Percentiles rank a stretch among this genome's conserved stretches.
These are phyloP conservation scores for Erynnis tages DNA, from an alignment of 2,888 invertebrate genomes.

Conservation along the genomic window DNA sequence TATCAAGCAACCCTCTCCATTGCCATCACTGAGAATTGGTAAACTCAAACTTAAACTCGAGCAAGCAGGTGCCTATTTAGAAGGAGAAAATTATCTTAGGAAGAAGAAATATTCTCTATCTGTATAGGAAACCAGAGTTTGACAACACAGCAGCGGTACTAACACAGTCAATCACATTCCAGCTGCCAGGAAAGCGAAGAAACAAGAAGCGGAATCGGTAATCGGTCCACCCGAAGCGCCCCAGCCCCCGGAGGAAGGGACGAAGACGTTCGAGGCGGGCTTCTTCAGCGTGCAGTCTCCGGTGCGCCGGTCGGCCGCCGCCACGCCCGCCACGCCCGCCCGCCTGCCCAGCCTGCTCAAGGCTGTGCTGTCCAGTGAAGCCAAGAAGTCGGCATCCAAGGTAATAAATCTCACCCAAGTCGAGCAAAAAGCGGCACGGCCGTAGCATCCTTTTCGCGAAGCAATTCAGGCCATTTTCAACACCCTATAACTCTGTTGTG, in stretches of 20 bases:
- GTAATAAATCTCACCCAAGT: slow-evolving; percentile 43
- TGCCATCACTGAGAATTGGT: no score
- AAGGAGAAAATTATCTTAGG: no score
- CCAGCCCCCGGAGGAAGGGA: slow-evolving; percentile 11
- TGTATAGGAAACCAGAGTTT: no score
- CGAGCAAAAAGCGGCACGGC: no score
- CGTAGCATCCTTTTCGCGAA: no score
- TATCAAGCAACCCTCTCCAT: no score
- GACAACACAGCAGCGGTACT: no score
- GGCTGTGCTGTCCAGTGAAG: slow-evolving; percentile 65
- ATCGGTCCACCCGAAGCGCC: background rate
- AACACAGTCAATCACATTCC: background rate
- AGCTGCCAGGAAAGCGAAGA: slow-evolving; percentile 67
- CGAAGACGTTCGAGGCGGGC: slow-evolving; percentile 68
- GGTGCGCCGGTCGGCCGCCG: slow-evolving; percentile 48
- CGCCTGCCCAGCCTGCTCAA: slow-evolving; percentile 46
- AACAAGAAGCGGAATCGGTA: slow-evolving; percentile 38
- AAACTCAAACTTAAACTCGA: no score
- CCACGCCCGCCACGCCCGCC: slow-evolving; percentile 32
- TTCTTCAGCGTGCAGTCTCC: slow-evolving; percentile 72
- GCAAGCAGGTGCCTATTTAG: no score
- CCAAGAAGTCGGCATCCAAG: slow-evolving; percentile 61
- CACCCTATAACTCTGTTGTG: no score
- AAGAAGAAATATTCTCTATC: no score
- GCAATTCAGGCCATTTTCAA: no score